Percentiles rank a stretch among this genome's conserved stretches.
These are phyloP conservation scores for Aspidiotus rigidus DNA, from an alignment of 2,888 invertebrate genomes.

Conservation along the genomic window DNA sequence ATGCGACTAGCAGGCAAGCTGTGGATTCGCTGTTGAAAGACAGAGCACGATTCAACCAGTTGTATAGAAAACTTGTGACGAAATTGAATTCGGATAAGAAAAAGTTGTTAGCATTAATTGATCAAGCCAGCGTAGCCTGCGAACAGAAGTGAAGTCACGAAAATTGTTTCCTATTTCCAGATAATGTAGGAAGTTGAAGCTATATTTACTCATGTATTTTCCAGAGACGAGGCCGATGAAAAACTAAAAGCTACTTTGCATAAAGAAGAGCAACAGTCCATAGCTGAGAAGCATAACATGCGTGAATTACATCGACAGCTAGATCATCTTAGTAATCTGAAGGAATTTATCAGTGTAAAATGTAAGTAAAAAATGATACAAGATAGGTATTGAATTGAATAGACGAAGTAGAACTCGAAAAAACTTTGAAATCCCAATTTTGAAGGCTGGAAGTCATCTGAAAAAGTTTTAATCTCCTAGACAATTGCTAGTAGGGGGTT, in stretches of 20 bases:
- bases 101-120: conserved; percentile 74
- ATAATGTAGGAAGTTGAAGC: neutral
- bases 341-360: conserved; percentile 75
- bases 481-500: too few species aligned
- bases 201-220: neutral
- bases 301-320: conserved; percentile 74
- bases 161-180: neutral
- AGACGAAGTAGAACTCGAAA: too few species aligned
- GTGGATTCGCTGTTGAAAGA: conserved; percentile 76
- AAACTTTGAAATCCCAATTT: too few species aligned
- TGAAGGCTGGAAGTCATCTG: too few species aligned
- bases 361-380: conserved; percentile 43
- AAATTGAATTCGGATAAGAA: conserved; percentile 60
- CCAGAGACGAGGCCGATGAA: conserved; percentile 47
- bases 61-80: conserved; percentile 67
- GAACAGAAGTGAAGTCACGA: conserved; percentile 63
- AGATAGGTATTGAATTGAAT: too few species aligned
- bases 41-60: conserved; percentile 68
- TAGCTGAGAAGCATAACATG: conserved; percentile 67
- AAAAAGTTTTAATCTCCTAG: too few species aligned
- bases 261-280: conserved; percentile 62
- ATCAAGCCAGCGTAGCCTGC: conserved; percentile 78
- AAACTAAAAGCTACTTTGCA: conserved; percentile 73
- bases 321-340: conserved; percentile 74
- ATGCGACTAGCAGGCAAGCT: conserved; percentile 60